A percentile compares a stretch with the other conserved stretches of the same genome.
Evolutionary conservation across 2,113 vertebrate species (phyloP).

Genomic region (Ranitomeya variabilis): DNA sequence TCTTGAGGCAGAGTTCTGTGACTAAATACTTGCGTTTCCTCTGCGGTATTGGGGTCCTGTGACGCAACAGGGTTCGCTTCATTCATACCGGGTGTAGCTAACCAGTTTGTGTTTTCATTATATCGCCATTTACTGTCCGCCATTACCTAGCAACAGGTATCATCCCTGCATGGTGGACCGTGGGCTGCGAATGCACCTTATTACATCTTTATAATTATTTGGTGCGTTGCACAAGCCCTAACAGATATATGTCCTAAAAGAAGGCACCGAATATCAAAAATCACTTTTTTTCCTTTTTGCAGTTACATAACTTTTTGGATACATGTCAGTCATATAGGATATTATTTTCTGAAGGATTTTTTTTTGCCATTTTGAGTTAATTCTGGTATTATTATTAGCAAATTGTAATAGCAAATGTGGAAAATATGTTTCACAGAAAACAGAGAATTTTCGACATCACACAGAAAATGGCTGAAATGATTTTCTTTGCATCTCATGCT

Average conservation of each 20-base stretch:
- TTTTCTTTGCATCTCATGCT: conserved; percentile 32
- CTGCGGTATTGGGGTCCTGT: no score
- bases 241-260: background rate
- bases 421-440: conserved; percentile 5
- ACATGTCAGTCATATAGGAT: background rate
- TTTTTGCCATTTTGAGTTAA: background rate
- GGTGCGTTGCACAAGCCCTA: no score
- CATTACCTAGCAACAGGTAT: no score
- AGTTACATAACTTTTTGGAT: background rate
- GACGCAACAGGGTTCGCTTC: no score
- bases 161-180: no score
- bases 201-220: no score
- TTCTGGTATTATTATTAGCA: background rate
- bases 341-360: background rate
- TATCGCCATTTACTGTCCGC: no score
- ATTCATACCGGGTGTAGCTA: no score
- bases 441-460: background rate
- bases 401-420: background rate
- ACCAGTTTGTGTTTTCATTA: no score
- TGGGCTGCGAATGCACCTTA: no score
- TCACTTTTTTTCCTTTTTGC: background rate
- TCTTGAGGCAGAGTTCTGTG: no score
- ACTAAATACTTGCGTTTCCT: no score
- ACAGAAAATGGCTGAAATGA: conserved; percentile 32
- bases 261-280: background rate